Conservation (phyloP, 53 echinoderm and acorn worm species). For the Echinarachnius parma region DNA sequence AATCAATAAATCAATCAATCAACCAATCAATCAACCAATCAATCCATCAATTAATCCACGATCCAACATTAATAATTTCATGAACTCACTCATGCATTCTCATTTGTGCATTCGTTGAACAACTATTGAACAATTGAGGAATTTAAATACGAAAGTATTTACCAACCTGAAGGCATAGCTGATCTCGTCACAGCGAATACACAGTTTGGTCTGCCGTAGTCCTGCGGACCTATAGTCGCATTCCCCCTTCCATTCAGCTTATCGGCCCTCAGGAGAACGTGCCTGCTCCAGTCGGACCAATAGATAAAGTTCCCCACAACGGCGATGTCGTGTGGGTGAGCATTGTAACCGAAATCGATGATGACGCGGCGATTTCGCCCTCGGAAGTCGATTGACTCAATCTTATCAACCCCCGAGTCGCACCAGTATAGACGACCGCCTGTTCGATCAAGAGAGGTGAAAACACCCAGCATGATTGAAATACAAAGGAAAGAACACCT, state of each 20-base stretch:
- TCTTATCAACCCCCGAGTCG: conserved; percentile 52
- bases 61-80: no score
- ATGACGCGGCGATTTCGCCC: conserved; percentile 43
- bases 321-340: conserved; percentile 58
- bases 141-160: no score
- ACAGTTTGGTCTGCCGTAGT: conserved; percentile 59
- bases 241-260: conserved; percentile 44
- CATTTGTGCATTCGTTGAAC: no score
- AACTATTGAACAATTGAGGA: no score
- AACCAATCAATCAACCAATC: no score
- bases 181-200: conserved; percentile 25
- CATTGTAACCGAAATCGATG: conserved; percentile 24
- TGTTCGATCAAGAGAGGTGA: no score
- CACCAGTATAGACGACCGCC: conserved; percentile 78
- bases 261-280: conserved; percentile 50
- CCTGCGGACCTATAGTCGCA: conserved; percentile 29
- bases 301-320: conserved; percentile 40
- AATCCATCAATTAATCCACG: no score
- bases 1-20: no score
- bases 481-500: no score
- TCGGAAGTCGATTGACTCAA: conserved; percentile 61
- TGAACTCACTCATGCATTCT: no score
- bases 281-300: conserved; percentile 67
- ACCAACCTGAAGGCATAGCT: conserved; percentile 13
- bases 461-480: no score